Conservation (phyloP, 2,797 vertebrate species). For the Pempheris klunzingeri region DNA sequence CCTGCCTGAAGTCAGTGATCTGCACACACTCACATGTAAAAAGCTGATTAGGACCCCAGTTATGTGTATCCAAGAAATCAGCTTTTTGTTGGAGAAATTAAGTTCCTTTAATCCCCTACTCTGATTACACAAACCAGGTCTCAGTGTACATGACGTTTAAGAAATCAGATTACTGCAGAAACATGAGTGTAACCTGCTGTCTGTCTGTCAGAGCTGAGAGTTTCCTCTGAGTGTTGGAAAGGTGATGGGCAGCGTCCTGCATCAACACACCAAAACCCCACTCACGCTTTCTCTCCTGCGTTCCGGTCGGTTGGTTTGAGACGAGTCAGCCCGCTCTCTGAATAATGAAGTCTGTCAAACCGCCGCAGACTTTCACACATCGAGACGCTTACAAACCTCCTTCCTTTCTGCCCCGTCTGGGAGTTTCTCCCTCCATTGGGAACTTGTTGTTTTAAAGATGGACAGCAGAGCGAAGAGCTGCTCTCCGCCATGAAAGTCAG, state of each 20-base stretch:
- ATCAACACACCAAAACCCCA: background rate
- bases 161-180: background rate
- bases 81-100: background rate
- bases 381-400: background rate
- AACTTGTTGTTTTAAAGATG: slow-evolving; percentile 42
- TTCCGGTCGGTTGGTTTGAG: slow-evolving; percentile 30
- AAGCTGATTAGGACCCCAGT: background rate
- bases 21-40: background rate
- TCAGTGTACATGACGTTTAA: background rate
- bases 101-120: background rate
- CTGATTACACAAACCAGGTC: background rate
- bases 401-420: background rate
- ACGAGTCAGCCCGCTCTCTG: background rate
- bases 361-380: slow-evolving; percentile 17
- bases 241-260: background rate
- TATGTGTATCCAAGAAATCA: background rate
- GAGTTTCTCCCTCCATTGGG: slow-evolving; percentile 25
- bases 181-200: background rate
- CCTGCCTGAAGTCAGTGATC: background rate
- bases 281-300: background rate
- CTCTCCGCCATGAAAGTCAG: background rate
- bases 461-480: slow-evolving; percentile 32
- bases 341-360: slow-evolving; percentile 39
- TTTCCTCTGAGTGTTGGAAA: background rate
- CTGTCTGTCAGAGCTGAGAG: background rate